Evolutionary conservation across 2,797 vertebrate genomes (phyloP).

Genomic region (Darevskia mixta): DNA sequence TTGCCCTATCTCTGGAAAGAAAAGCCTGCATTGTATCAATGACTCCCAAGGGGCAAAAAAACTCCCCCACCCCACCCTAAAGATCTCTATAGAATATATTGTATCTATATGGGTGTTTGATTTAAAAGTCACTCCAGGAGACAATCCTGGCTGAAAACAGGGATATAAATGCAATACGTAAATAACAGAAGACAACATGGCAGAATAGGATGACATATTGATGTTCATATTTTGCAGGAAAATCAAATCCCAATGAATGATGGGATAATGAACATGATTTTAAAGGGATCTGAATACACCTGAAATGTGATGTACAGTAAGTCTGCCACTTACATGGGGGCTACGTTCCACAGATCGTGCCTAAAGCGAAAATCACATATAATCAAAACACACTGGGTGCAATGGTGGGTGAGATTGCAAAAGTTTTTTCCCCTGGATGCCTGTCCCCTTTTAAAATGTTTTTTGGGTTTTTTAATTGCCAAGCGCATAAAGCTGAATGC

Average conservation of each 20-base stretch:
- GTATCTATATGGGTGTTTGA: too few relatives aligned
- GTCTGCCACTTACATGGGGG: too few relatives aligned
- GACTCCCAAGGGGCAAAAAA: neutral
- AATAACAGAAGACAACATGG: neutral
- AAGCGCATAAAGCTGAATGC: too few relatives aligned
- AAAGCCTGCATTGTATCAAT: neutral
- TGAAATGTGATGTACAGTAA: neutral
- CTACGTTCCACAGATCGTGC: too few relatives aligned
- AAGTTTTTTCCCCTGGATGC: too few relatives aligned
- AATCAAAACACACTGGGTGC: too few relatives aligned
- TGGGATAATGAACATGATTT: neutral
- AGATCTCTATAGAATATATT: neutral
- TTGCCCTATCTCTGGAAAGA: neutral
- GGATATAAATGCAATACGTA: neutral
- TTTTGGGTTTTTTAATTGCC: too few relatives aligned
- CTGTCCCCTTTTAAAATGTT: too few relatives aligned
- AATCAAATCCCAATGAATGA: neutral
- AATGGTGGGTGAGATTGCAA: too few relatives aligned
- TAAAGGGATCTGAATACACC: neutral
- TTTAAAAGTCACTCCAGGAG: neutral
- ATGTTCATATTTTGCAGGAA: neutral
- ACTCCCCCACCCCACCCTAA: neutral
- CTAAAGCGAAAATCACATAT: too few relatives aligned
- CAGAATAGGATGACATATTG: neutral
- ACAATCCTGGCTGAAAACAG: neutral